Evolutionary conservation across 2,797 vertebrate genomes (phyloP).

Genomic region (Sparidentex hasta): DNA sequence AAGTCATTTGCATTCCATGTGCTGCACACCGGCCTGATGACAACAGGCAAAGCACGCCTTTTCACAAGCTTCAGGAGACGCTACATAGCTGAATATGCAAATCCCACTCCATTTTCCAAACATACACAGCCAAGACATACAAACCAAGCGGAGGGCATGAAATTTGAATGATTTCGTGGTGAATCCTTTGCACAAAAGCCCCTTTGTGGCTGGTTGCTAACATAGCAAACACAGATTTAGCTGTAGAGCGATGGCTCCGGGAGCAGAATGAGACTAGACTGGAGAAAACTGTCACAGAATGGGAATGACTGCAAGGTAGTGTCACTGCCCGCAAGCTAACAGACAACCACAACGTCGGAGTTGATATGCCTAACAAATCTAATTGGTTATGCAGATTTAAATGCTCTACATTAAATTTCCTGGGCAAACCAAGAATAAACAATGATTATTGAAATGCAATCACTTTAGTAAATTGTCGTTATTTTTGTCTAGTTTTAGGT

Average conservation of each 20-base stretch:
- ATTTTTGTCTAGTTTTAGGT: background rate
- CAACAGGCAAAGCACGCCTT: constrained; percentile 50
- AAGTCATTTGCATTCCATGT: constrained; percentile 65
- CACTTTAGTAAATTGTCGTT: background rate
- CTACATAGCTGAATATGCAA: constrained; percentile 70
- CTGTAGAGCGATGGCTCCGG: constrained; percentile 48
- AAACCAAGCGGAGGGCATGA: constrained; percentile 71
- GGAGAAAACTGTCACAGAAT: constrained; percentile 55
- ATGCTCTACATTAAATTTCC: constrained; percentile 39
- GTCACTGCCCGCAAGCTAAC: constrained; percentile 53
- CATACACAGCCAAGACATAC: constrained; percentile 62
- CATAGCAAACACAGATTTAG: constrained; percentile 69
- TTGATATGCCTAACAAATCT: constrained; percentile 68
- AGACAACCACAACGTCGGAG: constrained; percentile 66
- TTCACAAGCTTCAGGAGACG: constrained; percentile 51
- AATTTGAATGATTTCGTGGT: constrained; percentile 80
- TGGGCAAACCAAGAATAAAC: constrained; percentile 42
- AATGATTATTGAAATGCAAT: constrained; percentile 17
- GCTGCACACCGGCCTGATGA: constrained; percentile 46
- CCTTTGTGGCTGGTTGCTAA: constrained; percentile 75
- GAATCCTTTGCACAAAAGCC: constrained; percentile 77
- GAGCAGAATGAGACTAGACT: constrained; percentile 60
- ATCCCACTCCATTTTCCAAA: constrained; percentile 63
- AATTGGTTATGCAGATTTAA: constrained; percentile 72
- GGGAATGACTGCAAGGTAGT: constrained; percentile 49